Evolutionary conservation across 2,113 vertebrate species (phyloP).

Genomic region (Sinocyclocheilus rhinocerous): DNA sequence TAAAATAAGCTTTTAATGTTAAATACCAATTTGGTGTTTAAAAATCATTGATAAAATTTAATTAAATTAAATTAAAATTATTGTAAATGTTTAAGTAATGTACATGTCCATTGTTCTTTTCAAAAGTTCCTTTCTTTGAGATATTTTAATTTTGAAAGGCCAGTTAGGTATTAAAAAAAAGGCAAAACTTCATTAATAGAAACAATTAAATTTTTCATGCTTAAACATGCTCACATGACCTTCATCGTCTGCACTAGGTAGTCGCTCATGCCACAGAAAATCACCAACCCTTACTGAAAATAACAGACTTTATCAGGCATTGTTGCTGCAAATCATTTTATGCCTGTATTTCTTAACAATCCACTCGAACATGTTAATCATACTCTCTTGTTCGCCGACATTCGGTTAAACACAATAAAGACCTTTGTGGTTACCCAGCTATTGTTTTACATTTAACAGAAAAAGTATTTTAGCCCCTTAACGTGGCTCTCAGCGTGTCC

Average conservation of each 20-base stretch:
- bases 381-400: not conserved
- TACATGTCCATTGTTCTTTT: not conserved
- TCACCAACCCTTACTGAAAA: not conserved
- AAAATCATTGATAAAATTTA: no score
- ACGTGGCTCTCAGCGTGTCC: not conserved
- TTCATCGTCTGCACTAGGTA: not conserved
- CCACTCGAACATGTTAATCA: conserved; percentile 1
- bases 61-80: not conserved
- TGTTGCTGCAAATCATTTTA: not conserved
- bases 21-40: no score
- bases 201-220: not conserved
- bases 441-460: conserved; percentile 20
- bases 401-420: not conserved
- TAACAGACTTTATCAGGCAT: not conserved
- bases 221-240: not conserved
- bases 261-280: not conserved
- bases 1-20: no score
- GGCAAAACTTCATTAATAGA: not conserved
- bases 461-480: not conserved
- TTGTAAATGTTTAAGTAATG: not conserved
- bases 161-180: not conserved
- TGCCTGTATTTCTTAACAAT: not conserved
- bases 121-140: not conserved
- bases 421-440: not conserved
- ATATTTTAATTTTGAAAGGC: not conserved